phyloP scores from a whole-genome alignment of 2,797 vertebrate species.

The Parauchenoglanis ngamensis region DNA sequence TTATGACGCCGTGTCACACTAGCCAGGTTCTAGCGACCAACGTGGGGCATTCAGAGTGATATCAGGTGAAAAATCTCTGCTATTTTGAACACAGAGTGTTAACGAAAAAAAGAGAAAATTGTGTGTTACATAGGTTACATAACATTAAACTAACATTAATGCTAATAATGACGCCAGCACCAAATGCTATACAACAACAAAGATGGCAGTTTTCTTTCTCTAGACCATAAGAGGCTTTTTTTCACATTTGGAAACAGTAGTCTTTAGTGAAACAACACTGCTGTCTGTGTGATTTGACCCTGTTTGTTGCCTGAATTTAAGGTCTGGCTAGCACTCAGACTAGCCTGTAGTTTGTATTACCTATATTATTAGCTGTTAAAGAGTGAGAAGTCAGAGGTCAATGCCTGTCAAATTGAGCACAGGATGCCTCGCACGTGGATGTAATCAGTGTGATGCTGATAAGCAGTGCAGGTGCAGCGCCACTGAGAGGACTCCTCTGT shows the following conservation, averaged over 20 bases:
- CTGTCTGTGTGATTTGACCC: neutral
- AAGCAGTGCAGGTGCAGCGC: conserved; percentile 43
- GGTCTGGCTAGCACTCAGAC: neutral
- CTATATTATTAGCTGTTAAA: conserved; percentile 30
- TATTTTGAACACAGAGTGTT: neutral
- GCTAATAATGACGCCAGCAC: neutral
- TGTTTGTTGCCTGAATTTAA: neutral
- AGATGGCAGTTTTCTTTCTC: neutral
- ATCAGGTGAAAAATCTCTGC: neutral
- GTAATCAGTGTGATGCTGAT: neutral
- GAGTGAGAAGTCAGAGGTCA: conserved; percentile 30
- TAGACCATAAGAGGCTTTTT: neutral
- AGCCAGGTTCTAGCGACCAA: neutral
- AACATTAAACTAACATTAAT: too few species aligned
- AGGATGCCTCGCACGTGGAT: conserved; percentile 26
- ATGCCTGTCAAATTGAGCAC: conserved; percentile 19
- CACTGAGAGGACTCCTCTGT: conserved; percentile 39
- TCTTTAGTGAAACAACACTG: neutral
- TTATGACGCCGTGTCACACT: neutral
- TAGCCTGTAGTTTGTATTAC: neutral
- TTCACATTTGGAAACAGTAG: neutral
- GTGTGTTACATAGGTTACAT: neutral
- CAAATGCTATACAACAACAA: neutral
- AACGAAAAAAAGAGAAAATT: neutral
- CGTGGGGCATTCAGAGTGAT: neutral